Evolutionary conservation across 2,797 vertebrate species (phyloP), one percentile per base, ranked within the genome.

Genomic region (Adelosebastes latens): DNA sequence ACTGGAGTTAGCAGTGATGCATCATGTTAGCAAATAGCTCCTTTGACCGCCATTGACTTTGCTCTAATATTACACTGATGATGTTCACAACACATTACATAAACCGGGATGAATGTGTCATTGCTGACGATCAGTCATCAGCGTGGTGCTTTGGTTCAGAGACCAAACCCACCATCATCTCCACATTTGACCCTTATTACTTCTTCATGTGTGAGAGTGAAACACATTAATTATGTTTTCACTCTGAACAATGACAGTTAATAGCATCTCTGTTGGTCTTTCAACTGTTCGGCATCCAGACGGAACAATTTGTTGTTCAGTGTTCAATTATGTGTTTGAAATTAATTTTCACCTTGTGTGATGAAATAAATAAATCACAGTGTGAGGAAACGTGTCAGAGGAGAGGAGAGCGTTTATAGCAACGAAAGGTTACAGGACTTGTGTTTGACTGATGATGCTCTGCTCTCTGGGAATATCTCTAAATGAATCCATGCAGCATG

Each of bases 41-140:
- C 78, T 81, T 56, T 76, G 83, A 83, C 75, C 67, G 16, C 22
- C 71, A 46, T n/a, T 85, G 83, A 81, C 72, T 62, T 88, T 81
- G 64, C 78, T 70, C 52, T 71, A 69, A 66, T 67, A 22, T 52
- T 56, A 56, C 42, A 31, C 55, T 62, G 68, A 76, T 61, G 58
- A 75, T 14, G 75, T 55, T 18, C 58, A 69, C 5, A 39, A 65
- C 56, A 61, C 60, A 31, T 77, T 60, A 75, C 29, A 77, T 63
- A 31, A 65, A 81, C 31, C 2, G 27, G 53, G 65, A 85, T 52
- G 4, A 27, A 85, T 65, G 67, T 27, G 67, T 60, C 61, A 68
- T 42, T 24, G 24, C 67, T 56, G 65, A 58, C 49, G 74, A 52
- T 64, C 58, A 75, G 46, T 55, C 42, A 39, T 31, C 66, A 60